Base-by-base conservation (phyloP, 2,797 vertebrate genomes). In the Phalloptychus januarius region DNA sequence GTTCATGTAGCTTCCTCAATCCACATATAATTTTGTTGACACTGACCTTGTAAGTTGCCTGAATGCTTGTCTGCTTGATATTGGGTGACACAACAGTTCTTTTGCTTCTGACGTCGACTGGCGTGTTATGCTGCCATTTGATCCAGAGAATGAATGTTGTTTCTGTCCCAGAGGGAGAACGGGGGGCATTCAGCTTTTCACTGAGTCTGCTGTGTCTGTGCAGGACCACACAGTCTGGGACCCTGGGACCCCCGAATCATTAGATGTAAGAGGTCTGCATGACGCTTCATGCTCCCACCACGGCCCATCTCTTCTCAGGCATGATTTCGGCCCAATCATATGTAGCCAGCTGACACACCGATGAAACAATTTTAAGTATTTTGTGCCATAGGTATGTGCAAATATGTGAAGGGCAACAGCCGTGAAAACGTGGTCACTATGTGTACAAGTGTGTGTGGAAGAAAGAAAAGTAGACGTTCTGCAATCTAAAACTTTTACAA, bases 311-410 rank as follows among this genome's bases (percentile, higher is more conserved):
- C 80, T 93, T 80, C 33, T 13, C 79, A 83, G 81, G 86, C 86
- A 74, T 90, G 76, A 89, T 89, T 72, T 93, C 90, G 94, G 85
- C 85, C 93, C 94, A 96, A 96, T 97, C 95, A 95, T 95, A 95
- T 96, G 95, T 95, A 95, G 94, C 95, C 94, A 93, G 95, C 95
- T 96, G 97, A 97, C 96, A 97, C 95, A 96, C 96, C 95, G 96
- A 97, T 92, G 95, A 95, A 96, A 95, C 96, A 97, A 97, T 97
- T 97, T 97, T 95, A 93, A 95, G 93, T 95, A 95, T 97, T 97
- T 96, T 97, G 96, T 77, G 82, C 84, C 93, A 93, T 94, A 94
- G 93, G 93, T 94, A 94, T 91, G 85, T 90, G 86, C 87, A 93
- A 89, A 92, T 88, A 91, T 96, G 96, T 96, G 95, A 97, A 97